Evolutionary conservation across 1,140 invertebrate species (phyloP).

Genomic region (Apolygus lucorum): DNA sequence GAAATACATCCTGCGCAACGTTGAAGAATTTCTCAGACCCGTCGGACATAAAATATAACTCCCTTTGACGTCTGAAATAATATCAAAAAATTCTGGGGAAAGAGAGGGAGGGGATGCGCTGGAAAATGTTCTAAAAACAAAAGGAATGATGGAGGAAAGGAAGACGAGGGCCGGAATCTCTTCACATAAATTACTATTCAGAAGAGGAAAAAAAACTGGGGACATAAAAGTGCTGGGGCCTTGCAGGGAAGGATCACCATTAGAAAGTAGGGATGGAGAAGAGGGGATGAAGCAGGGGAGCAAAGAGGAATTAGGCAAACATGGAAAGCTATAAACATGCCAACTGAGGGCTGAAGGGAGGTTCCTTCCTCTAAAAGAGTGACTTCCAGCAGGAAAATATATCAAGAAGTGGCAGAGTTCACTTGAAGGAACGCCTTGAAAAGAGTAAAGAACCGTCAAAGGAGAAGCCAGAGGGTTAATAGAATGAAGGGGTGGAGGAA

Average conservation of each 20-base stretch:
- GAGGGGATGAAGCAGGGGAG: not conserved
- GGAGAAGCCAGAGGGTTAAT: not conserved
- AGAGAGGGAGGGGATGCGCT: not conserved
- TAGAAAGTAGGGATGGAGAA: not conserved
- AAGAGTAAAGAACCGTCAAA: conserved; percentile 4
- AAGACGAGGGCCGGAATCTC: conserved; percentile 14
- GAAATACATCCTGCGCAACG: not conserved
- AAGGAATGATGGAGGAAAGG: conserved; percentile 1
- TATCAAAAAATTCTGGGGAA: not conserved
- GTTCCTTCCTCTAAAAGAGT: conserved; percentile 11
- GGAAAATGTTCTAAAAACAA: not conserved
- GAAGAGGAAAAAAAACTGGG: not conserved
- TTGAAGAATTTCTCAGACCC: not conserved
- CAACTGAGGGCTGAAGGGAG: not conserved
- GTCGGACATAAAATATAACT: not conserved
- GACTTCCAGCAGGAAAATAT: not conserved
- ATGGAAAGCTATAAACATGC: conserved; percentile 9
- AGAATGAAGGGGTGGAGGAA: not conserved
- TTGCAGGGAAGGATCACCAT: not conserved
- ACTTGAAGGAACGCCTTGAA: not conserved
- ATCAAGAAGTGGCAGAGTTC: conserved; percentile 8
- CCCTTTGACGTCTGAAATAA: not conserved
- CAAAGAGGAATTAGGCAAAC: conserved; percentile 4
- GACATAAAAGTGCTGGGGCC: not conserved
- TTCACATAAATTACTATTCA: conserved; percentile 9